Conservation (phyloP, 2,113 vertebrate genomes). For the Syrmaticus mikado region DNA sequence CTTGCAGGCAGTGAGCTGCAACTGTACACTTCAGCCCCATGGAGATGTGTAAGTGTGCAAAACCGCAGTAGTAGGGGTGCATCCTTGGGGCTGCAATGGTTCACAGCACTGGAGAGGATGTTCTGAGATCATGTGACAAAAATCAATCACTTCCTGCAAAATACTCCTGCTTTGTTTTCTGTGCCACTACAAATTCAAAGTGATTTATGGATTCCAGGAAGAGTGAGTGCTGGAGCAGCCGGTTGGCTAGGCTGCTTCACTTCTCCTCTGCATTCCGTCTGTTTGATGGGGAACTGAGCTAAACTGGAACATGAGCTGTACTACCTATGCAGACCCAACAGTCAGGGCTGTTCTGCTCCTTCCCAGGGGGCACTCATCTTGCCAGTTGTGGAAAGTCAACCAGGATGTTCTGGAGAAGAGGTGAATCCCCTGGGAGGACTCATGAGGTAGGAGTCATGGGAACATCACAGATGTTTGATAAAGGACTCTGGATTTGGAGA, state of each 20-base stretch:
- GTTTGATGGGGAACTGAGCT: not conserved
- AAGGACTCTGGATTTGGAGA: not conserved
- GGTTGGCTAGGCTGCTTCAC: not conserved
- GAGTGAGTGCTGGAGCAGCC: not conserved
- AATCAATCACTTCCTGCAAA: not conserved
- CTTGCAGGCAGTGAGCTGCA: not conserved
- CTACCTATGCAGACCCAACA: accelerated
- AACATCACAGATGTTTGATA: not conserved
- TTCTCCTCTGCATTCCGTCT: not conserved
- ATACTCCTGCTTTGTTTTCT: not conserved
- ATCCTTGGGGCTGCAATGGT: not conserved
- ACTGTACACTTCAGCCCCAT: not conserved
- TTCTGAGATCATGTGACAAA: not conserved
- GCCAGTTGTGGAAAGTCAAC: not conserved
- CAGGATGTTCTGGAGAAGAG: not conserved
- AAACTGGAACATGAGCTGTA: not conserved
- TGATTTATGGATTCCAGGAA: conserved; percentile 10
- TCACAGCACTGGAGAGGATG: not conserved
- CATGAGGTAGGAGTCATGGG: not conserved
- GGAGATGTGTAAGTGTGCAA: not conserved
- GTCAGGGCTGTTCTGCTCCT: not conserved
- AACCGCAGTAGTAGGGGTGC: not conserved
- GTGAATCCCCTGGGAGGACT: not conserved
- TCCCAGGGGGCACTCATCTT: not conserved
- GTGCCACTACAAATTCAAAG: not conserved